These are phyloP conservation scores for Ptyas mucosa DNA, from an alignment of 2,113 vertebrate genomes.

Conservation along the genomic window DNA sequence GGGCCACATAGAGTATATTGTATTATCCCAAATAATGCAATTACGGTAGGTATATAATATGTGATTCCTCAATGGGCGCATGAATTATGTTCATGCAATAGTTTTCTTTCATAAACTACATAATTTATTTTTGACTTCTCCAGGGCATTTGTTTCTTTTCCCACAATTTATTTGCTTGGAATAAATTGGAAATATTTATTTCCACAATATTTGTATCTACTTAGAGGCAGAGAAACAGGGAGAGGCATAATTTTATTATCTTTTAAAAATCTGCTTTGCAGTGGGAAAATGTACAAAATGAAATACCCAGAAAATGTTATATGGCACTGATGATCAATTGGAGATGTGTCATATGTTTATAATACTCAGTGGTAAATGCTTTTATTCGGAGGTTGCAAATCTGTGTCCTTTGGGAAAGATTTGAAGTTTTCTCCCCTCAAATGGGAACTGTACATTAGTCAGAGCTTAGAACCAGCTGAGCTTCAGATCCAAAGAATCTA, in stretches of 20 bases:
- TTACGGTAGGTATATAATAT: constrained; percentile 42
- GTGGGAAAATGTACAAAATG: constrained; percentile 43
- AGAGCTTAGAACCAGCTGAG: not conserved
- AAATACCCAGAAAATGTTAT: constrained; percentile 52
- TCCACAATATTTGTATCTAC: not conserved
- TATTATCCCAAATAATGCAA: constrained; percentile 43
- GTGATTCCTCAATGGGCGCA: constrained; percentile 43
- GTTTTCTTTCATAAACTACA: constrained; percentile 54
- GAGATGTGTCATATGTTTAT: constrained; percentile 41
- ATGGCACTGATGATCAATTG: constrained; percentile 44
- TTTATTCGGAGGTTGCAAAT: not conserved
- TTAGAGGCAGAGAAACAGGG: not conserved
- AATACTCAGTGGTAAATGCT: constrained; percentile 21
- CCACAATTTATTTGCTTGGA: constrained; percentile 49
- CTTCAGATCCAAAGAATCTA: not conserved
- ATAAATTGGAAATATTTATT: not conserved
- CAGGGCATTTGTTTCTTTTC: constrained; percentile 43
- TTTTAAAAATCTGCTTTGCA: constrained; percentile 56
- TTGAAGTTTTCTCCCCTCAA: not conserved
- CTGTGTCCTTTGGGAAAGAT: not conserved
- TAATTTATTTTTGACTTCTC: constrained; percentile 56
- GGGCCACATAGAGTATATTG: constrained; percentile 29
- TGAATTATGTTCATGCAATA: constrained; percentile 50
- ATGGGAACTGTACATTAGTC: not conserved
- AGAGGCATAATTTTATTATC: not conserved